These are phyloP conservation scores for Philereme vetulata DNA, from an alignment of 2,888 invertebrate species.

Conservation along the genomic window DNA sequence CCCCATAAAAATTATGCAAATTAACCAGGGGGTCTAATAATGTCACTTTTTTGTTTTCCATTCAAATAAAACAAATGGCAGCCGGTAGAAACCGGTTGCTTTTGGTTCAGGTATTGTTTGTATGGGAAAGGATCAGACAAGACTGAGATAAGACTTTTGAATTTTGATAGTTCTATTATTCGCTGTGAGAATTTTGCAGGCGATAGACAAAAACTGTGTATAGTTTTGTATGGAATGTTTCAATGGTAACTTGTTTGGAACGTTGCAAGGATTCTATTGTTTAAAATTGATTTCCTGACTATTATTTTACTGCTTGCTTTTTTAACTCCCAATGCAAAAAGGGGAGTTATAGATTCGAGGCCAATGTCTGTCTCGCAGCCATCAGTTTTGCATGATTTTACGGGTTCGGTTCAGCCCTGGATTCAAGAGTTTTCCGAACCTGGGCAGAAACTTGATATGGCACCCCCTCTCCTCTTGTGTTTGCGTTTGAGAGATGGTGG, in stretches of 20 bases:
- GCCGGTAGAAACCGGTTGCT: conserved; percentile 33
- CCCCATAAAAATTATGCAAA: conserved; percentile 63
- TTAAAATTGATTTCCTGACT: not conserved
- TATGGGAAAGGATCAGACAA: conserved; percentile 56
- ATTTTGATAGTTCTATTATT: conserved; percentile 36
- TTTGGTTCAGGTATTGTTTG: conserved; percentile 48
- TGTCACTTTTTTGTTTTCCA: conserved; percentile 52
- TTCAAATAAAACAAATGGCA: conserved; percentile 46
- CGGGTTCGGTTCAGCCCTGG: too few species aligned
- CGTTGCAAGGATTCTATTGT: not conserved
- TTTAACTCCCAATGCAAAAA: too few species aligned
- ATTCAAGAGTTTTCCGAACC: too few species aligned
- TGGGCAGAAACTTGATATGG: too few species aligned
- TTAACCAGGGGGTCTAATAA: conserved; percentile 60
- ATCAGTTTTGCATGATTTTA: too few species aligned
- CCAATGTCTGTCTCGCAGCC: too few species aligned
- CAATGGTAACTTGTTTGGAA: not conserved
- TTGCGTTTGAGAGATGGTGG: too few species aligned
- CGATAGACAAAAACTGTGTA: conserved; percentile 26
- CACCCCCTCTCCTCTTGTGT: too few species aligned
- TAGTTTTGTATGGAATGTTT: conserved; percentile 1
- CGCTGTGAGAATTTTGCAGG: conserved; percentile 37
- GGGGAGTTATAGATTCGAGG: too few species aligned
- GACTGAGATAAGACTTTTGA: conserved; percentile 51
- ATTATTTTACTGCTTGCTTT: too few species aligned